These are phyloP conservation scores for Gulo gulo DNA, from an alignment of 2,113 vertebrate genomes.

Conservation along the genomic window DNA sequence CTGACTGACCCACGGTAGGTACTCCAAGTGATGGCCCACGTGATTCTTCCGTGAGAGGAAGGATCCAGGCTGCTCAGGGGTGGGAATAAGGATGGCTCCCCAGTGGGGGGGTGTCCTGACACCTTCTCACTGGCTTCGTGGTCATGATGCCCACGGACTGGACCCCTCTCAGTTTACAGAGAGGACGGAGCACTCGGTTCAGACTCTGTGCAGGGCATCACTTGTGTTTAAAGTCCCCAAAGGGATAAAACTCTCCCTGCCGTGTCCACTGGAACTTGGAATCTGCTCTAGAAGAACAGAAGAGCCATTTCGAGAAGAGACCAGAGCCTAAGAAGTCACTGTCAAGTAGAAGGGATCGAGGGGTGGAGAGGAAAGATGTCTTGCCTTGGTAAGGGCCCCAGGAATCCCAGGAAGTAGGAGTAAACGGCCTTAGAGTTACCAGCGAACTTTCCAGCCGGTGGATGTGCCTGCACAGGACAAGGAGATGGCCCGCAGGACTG, in stretches of 20 bases:
- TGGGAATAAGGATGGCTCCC: fast-evolving
- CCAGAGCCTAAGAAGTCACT: background rate
- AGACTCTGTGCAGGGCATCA: background rate
- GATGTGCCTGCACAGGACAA: too few relatives aligned
- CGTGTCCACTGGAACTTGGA: background rate
- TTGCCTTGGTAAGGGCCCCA: slow-evolving; percentile 32
- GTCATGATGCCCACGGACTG: fast-evolving
- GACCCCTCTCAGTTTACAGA: background rate
- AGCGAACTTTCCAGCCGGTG: slow-evolving; percentile 28
- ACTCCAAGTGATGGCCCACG: background rate
- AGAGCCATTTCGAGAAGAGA: background rate
- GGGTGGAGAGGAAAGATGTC: background rate
- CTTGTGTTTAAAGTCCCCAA: background rate
- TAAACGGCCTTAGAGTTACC: background rate
- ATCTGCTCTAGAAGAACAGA: slow-evolving; percentile 19
- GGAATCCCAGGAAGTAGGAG: background rate
- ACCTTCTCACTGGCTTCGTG: fast-evolving
- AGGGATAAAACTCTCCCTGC: background rate
- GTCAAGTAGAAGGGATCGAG: background rate
- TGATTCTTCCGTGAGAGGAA: background rate
- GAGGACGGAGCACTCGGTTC: background rate
- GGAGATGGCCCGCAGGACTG: fast-evolving
- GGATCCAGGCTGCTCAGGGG: fast-evolving
- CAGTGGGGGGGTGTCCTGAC: fast-evolving
- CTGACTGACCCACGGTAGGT: background rate